A percentile compares a stretch with the other conserved stretches of the same genome.
Conservation (phyloP, 2,888 invertebrate species). For the Drosophila gaucha region DNA sequence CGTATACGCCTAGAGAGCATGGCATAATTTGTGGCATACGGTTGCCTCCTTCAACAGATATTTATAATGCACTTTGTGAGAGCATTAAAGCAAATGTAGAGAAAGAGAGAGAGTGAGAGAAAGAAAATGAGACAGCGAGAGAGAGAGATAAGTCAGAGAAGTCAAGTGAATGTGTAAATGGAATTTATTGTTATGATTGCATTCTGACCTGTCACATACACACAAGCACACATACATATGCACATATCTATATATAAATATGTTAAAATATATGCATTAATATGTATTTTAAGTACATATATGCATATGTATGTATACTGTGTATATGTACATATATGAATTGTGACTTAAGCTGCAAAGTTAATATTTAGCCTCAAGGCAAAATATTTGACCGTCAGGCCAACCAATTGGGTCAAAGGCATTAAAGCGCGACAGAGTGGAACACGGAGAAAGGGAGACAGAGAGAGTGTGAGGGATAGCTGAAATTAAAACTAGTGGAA, state of each 20-base stretch:
- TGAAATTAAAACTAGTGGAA: no score
- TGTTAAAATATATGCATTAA: neutral
- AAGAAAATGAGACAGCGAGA: neutral
- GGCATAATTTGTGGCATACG: no score
- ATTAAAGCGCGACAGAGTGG: constrained; percentile 30
- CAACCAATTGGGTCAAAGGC: constrained; percentile 61
- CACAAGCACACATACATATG: constrained; percentile 6
- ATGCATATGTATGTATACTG: neutral
- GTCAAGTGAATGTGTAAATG: constrained; percentile 58
- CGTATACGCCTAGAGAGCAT: no score
- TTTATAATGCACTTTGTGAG: no score
- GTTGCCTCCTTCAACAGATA: no score
- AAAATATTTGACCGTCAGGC: constrained; percentile 41
- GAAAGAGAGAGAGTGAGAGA: neutral
- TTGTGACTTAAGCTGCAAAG: constrained; percentile 45
- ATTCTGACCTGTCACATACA: constrained; percentile 46
- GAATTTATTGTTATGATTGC: constrained; percentile 75
- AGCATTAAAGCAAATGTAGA: no score
- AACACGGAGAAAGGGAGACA: neutral
- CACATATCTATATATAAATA: neutral
- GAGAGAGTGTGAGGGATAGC: no score
- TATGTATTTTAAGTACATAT: neutral
- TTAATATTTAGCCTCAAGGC: constrained; percentile 63
- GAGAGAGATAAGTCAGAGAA: constrained; percentile 15
- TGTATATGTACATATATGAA: constrained; percentile 6